Conservation (phyloP, 2,888 invertebrate genomes). For the Zygogramma bicolorata region DNA sequence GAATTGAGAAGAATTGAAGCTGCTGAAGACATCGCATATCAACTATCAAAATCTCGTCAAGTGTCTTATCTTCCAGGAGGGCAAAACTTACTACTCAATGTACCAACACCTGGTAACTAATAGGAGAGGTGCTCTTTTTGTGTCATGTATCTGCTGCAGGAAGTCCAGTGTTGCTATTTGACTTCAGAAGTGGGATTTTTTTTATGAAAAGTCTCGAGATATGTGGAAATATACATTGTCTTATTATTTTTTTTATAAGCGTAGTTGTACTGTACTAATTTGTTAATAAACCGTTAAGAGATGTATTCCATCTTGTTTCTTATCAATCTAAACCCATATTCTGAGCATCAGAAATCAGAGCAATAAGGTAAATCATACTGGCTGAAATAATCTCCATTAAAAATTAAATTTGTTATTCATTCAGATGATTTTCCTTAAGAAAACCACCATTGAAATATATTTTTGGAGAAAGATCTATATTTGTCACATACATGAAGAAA, state of each 20-base stretch:
- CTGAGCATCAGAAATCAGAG: no score
- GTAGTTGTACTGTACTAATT: constrained; percentile 32
- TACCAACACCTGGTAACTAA: constrained; percentile 70
- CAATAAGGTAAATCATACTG: no score
- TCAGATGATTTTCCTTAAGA: no score
- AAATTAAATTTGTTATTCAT: no score
- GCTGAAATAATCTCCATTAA: no score
- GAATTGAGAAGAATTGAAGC: constrained; percentile 98
- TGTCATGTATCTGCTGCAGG: constrained; percentile 1
- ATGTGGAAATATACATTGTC: constrained; percentile 21
- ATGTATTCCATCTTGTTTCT: no score
- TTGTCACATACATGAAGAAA: no score
- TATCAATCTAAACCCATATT: no score
- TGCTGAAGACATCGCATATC: constrained; percentile 98
- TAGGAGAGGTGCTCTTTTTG: neutral
- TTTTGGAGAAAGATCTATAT: no score
- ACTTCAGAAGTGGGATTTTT: constrained; percentile 17
- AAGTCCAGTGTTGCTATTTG: constrained; percentile 26
- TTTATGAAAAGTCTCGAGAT: neutral
- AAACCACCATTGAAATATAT: no score
- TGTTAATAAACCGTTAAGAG: constrained; percentile 38
- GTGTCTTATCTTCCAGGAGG: constrained; percentile 94
- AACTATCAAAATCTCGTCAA: constrained; percentile 93
- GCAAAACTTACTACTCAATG: constrained; percentile 84
- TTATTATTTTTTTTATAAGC: constrained; percentile 38